Conservation (phyloP, 2,888 invertebrate genomes). For the Drosophila paramelanica region DNA sequence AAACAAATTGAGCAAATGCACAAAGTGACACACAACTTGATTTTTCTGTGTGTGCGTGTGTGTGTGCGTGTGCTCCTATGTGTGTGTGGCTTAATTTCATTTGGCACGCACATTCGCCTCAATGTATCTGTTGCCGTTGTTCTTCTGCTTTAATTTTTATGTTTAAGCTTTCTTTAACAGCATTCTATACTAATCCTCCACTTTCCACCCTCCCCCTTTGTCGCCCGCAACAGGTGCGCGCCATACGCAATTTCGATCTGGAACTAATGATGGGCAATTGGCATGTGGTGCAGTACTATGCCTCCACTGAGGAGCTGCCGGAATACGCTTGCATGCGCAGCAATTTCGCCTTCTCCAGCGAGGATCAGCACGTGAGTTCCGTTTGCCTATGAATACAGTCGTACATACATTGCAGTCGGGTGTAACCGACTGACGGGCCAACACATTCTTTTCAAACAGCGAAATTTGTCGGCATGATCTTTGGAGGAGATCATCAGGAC, state of each 20-base stretch:
- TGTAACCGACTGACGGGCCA: too few relatives aligned
- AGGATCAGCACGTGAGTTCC: constrained; percentile 83
- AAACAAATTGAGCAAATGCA: constrained; percentile 52
- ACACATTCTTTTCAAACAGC: too few relatives aligned
- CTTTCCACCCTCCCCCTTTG: not conserved
- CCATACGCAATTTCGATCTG: constrained; percentile 92
- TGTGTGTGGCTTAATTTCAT: constrained; percentile 41
- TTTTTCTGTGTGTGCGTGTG: constrained; percentile 10
- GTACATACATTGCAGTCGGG: not conserved
- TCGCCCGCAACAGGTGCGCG: constrained; percentile 87
- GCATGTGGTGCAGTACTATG: constrained; percentile 95
- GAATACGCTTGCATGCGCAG: constrained; percentile 94
- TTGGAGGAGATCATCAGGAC: too few relatives aligned
- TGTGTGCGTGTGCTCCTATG: constrained; percentile 1
- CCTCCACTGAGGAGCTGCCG: constrained; percentile 93
- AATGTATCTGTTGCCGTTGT: constrained; percentile 18
- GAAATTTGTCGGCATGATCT: too few relatives aligned
- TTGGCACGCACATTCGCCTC: constrained; percentile 45
- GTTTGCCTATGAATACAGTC: too few relatives aligned
- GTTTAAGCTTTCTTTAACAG: constrained; percentile 4
- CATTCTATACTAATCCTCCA: not conserved
- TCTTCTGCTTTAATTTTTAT: constrained; percentile 8
- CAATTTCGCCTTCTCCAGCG: constrained; percentile 82
- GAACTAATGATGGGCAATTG: constrained; percentile 92
- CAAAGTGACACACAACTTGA: constrained; percentile 52